These are phyloP conservation scores for Ips typographus DNA, from an alignment of 1,140 invertebrate genomes.

Conservation along the genomic window DNA sequence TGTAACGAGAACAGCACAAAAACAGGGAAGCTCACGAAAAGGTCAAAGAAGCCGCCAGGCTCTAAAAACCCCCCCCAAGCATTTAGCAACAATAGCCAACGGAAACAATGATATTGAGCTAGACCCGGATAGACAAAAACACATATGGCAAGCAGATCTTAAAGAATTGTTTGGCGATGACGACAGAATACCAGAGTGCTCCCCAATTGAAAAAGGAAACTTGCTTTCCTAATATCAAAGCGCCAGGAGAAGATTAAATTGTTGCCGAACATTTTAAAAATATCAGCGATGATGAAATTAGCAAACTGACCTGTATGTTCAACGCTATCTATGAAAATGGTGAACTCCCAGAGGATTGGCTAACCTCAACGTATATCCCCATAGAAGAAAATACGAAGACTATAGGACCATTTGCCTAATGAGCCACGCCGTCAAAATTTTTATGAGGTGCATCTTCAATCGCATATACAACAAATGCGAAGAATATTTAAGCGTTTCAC, in stretches of 20 bases:
- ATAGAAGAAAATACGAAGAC: slow-evolving; percentile 3
- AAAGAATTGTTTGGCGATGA: slow-evolving; percentile 3
- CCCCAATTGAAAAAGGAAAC: not conserved
- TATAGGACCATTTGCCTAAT: slow-evolving; percentile 10
- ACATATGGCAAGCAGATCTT: not conserved
- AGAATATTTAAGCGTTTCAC: slow-evolving; percentile 13
- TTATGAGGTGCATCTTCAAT: slow-evolving; percentile 16
- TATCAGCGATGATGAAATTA: too few species aligned
- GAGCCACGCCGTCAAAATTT: slow-evolving; percentile 13
- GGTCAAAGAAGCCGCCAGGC: not conserved
- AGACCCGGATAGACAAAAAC: not conserved
- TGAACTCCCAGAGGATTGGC: too few species aligned
- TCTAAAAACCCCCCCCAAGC: too few species aligned
- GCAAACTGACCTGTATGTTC: too few species aligned
- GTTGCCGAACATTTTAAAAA: too few species aligned
- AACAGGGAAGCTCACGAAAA: slow-evolving; percentile 2
- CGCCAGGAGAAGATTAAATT: not conserved
- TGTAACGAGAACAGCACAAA: not conserved
- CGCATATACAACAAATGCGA: not conserved
- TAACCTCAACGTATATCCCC: too few species aligned
- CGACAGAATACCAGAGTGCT: not conserved
- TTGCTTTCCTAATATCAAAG: not conserved
- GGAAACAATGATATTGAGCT: not conserved
- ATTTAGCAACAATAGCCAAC: not conserved
- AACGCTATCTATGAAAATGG: too few species aligned